Percentiles rank a stretch among this genome's conserved stretches.
phyloP scores from a whole-genome alignment of 2,113 vertebrate genomes.

The Centropristis striata region DNA sequence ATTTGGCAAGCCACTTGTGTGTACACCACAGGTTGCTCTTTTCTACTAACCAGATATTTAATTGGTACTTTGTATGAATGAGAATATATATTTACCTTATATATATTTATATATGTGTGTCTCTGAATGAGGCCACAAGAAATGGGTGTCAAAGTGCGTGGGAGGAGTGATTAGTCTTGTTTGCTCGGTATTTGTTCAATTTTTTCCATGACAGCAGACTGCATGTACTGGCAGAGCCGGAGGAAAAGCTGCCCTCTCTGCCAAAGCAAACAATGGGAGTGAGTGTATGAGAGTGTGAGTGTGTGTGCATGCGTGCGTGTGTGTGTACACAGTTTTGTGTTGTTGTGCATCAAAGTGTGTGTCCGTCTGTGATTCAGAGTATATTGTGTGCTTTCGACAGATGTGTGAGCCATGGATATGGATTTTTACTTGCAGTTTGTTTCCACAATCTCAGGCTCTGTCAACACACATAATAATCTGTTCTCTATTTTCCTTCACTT shows the following conservation, averaged over 20 bases:
- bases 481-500: no score
- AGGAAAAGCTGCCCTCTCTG: slow-evolving; percentile 81
- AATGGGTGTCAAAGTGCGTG: slow-evolving; percentile 74
- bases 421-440: slow-evolving; percentile 55
- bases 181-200: slow-evolving; percentile 79
- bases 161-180: slow-evolving; percentile 79
- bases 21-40: slow-evolving; percentile 55
- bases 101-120: slow-evolving; percentile 12
- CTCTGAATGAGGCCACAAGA: slow-evolving; percentile 59
- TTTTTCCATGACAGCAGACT: slow-evolving; percentile 86
- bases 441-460: slow-evolving; percentile 25
- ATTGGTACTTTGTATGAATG: slow-evolving; percentile 52
- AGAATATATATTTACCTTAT: neutral
- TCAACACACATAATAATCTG: slow-evolving; percentile 17
- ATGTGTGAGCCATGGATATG: slow-evolving; percentile 57
- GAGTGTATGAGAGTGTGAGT: slow-evolving; percentile 26
- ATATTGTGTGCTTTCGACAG: slow-evolving; percentile 51
- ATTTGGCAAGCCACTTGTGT: slow-evolving; percentile 63
- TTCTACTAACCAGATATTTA: slow-evolving; percentile 49
- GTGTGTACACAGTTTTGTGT: slow-evolving; percentile 26
- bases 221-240: slow-evolving; percentile 83
- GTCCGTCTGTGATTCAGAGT: slow-evolving; percentile 48
- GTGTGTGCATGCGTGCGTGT: neutral
- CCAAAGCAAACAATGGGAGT: slow-evolving; percentile 82
- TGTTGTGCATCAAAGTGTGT: slow-evolving; percentile 48